phyloP scores from a whole-genome alignment of 2,888 invertebrate species.

The Polyommatus iphigenia region DNA sequence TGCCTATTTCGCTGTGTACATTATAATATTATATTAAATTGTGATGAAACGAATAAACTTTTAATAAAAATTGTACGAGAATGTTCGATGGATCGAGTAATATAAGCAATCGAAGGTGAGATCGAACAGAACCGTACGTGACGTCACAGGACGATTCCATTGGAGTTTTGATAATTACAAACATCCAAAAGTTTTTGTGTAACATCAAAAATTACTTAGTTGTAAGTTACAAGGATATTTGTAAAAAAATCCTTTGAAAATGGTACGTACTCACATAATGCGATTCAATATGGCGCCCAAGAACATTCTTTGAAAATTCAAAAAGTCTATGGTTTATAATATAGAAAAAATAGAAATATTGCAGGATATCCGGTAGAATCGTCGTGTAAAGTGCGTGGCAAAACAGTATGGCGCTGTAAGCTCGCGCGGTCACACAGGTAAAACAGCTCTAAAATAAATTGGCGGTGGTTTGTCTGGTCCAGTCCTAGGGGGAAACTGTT shows the following conservation, averaged over 20 bases:
- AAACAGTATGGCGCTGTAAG: conserved; percentile 57
- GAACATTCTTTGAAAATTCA: background rate
- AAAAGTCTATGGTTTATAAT: background rate
- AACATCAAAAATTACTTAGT: background rate
- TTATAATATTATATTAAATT: conserved; percentile 14
- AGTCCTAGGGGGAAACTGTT: conserved; percentile 73
- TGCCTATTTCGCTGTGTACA: conserved; percentile 65
- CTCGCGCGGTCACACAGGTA: conserved; percentile 45
- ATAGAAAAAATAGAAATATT: background rate
- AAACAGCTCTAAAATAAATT: conserved; percentile 69
- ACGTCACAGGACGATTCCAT: background rate
- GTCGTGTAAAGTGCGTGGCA: conserved; percentile 56
- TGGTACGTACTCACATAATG: background rate
- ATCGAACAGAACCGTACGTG: conserved; percentile 56
- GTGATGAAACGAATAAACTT: conserved; percentile 43
- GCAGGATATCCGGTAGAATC: background rate
- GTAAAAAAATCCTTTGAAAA: background rate
- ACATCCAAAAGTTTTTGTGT: background rate
- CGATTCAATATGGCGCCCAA: background rate
- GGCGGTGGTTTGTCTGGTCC: conserved; percentile 79
- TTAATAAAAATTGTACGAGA: conserved; percentile 49
- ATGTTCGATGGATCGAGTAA: conserved; percentile 45
- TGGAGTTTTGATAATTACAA: background rate
- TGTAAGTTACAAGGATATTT: background rate
- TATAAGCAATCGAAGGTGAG: conserved; percentile 39